Evolutionary conservation across 2,113 vertebrate genomes (phyloP).

Genomic region (Barbus barbus): DNA sequence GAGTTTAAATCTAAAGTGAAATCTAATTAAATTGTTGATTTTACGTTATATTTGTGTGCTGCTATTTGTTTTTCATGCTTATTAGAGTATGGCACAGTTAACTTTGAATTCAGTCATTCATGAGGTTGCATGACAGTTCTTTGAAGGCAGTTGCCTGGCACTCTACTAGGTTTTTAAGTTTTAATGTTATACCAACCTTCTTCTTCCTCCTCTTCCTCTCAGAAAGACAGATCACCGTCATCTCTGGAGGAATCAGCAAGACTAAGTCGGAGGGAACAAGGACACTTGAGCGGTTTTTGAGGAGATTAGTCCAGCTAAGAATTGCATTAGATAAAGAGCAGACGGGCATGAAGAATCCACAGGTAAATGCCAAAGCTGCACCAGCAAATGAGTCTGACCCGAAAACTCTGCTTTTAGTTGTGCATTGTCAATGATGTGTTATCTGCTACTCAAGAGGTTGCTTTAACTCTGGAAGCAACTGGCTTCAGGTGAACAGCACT

Average conservation of each 20-base stretch:
- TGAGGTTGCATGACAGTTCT: not conserved
- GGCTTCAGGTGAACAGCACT: constrained; percentile 18
- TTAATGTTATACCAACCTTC: constrained; percentile 2
- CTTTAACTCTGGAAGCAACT: not conserved
- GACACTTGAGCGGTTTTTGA: constrained; percentile 34
- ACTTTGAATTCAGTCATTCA: too few relatives aligned
- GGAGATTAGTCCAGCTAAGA: constrained; percentile 37
- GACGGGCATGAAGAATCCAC: constrained; percentile 4
- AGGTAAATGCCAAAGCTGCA: constrained; percentile 34
- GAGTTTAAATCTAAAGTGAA: too few relatives aligned
- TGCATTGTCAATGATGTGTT: constrained; percentile 22
- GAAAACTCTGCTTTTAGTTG: constrained; percentile 12
- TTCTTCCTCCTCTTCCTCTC: constrained; percentile 7
- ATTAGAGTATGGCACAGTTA: too few relatives aligned
- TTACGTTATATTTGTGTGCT: too few relatives aligned
- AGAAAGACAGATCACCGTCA: constrained; percentile 3
- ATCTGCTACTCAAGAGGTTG: not conserved
- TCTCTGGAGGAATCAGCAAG: not conserved
- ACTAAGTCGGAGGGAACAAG: not conserved
- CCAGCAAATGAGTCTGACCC: constrained; percentile 33
- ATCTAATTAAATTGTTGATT: too few relatives aligned
- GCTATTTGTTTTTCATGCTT: too few relatives aligned
- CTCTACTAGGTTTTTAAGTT: not conserved
- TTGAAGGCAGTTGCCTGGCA: not conserved
- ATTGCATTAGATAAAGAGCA: constrained; percentile 44